Evolutionary conservation across 2,888 invertebrate genomes (phyloP).

Genomic region (Drosophila nr. medialis): DNA sequence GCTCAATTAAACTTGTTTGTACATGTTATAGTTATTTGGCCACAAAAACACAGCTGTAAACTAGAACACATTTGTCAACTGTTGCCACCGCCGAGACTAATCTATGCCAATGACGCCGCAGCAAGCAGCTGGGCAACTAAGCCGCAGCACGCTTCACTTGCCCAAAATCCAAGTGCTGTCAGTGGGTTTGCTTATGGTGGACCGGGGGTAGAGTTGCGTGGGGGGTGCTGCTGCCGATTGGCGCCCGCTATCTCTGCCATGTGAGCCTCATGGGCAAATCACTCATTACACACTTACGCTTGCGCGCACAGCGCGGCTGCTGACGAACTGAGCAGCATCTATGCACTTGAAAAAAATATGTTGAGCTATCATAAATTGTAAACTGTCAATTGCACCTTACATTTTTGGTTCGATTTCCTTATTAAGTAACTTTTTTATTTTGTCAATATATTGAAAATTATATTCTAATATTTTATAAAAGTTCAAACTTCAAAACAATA

Average conservation of each 20-base stretch:
- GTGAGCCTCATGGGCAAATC: constrained; percentile 73
- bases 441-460: background rate
- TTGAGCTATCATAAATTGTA: background rate
- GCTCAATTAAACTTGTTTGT: constrained; percentile 46
- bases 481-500: background rate
- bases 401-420: too few relatives aligned
- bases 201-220: background rate
- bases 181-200: constrained; percentile 63
- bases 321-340: constrained; percentile 20
- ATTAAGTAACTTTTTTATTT: too few relatives aligned
- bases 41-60: constrained; percentile 26
- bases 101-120: constrained; percentile 67
- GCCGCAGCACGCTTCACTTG: constrained; percentile 79
- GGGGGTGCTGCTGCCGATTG: constrained; percentile 36
- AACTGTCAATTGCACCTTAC: background rate
- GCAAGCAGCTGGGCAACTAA: constrained; percentile 69
- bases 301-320: constrained; percentile 52
- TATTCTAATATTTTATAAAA: background rate
- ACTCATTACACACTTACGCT: constrained; percentile 79
- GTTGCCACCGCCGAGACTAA: constrained; percentile 61
- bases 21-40: constrained; percentile 39
- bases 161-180: constrained; percentile 64
- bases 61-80: constrained; percentile 67
- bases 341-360: background rate
- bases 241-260: constrained; percentile 45